phyloP scores from a whole-genome alignment of 1,140 invertebrate species.

The Ceratitis capitata region DNA sequence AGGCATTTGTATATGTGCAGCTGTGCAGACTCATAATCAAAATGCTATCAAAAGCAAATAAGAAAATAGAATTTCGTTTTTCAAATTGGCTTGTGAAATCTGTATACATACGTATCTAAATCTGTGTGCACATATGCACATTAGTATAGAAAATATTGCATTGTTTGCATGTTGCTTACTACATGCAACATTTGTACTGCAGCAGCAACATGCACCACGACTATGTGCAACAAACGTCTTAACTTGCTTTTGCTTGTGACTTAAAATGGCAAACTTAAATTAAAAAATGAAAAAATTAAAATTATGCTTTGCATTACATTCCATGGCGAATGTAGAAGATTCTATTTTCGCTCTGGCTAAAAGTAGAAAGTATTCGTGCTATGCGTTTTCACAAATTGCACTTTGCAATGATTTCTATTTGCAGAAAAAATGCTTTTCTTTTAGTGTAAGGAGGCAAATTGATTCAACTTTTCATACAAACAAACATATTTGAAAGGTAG shows the following conservation, averaged over 20 bases:
- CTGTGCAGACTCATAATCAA: background rate
- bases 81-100: background rate
- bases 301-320: background rate
- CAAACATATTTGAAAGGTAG: no score
- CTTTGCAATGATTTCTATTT: background rate
- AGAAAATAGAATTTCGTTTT: conserved; percentile 4
- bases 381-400: background rate
- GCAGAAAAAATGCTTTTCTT: background rate
- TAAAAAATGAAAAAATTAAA: background rate
- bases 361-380: background rate
- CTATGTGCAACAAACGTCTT: background rate
- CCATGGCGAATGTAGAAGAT: background rate
- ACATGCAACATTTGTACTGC: background rate
- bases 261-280: background rate
- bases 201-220: background rate
- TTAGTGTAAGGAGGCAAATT: background rate
- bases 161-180: background rate
- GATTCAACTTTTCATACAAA: background rate
- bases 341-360: background rate
- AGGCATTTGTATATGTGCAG: background rate
- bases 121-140: background rate
- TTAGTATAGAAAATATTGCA: background rate
- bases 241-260: background rate
- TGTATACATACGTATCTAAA: no score
- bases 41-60: conserved; percentile 19